Conservation (phyloP, 2,797 vertebrate species). For the Masticophis lateralis region DNA sequence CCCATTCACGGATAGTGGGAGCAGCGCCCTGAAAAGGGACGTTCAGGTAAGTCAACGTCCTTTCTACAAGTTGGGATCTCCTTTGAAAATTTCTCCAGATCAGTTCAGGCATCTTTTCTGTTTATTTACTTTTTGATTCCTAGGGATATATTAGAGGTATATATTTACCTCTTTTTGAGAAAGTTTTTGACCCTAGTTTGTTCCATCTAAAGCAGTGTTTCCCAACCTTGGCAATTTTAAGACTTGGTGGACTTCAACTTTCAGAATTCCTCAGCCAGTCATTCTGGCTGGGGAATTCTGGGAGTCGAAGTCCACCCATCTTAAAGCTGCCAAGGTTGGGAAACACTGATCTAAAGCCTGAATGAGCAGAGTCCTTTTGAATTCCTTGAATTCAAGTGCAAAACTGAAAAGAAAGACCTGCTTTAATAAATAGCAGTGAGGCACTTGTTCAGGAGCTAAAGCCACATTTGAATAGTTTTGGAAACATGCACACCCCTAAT, state of each 20-base stretch:
- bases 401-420: background rate
- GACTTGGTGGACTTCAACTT: no score
- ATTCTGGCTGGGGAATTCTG: no score
- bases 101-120: background rate
- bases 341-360: background rate
- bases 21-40: no score
- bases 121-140: background rate
- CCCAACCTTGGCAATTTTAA: no score
- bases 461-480: background rate
- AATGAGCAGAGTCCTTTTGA: background rate
- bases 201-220: background rate
- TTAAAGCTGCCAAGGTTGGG: no score
- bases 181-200: background rate
- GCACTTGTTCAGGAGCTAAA: background rate
- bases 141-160: background rate
- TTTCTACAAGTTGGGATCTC: background rate
- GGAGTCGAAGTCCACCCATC: no score
- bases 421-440: background rate
- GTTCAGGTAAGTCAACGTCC: no score
- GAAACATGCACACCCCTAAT: background rate
- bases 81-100: background rate
- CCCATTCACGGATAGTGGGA: no score
- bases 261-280: no score
- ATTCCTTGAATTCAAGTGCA: background rate
- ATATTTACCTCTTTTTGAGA: background rate